Evolutionary conservation across 1,140 invertebrate genomes (phyloP), one percentile per base, ranked within the genome.

Genomic region (Meloidogyne hapla): DNA sequence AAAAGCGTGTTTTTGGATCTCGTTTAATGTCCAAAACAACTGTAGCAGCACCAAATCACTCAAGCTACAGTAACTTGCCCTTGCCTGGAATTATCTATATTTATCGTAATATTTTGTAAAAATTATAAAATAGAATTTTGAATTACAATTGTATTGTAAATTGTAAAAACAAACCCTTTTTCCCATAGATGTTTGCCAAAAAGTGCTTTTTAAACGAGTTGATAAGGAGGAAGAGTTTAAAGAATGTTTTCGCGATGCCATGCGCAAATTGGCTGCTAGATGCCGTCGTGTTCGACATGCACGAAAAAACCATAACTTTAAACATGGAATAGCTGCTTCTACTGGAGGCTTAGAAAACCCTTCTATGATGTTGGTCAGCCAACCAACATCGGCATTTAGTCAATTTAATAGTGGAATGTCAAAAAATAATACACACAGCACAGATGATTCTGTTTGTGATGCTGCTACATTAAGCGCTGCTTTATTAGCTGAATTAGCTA

Each of bases 11-110:
- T 2, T 80, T 80, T 69, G 79, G 79, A 12, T 75, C 78, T 4
- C 38, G 78, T 18, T 62, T 80, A n/a, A 80, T 80, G 79, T 79
- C 79, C 9, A 64, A 80, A 21, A 80, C 78, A 21, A 80, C 79
- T 10, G 77, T 82, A 48, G 81, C 81, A n/a, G 82, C 79, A 15
- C 81, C 81, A 23, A 82, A 82, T 76, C 81, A 82, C 63, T 84
- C 82, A 8, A 82, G 69, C 42, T 82, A 82, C 63, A 84, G 56
- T 26, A 82, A 82, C 63, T 68, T 82, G 63, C 81, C 81, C 1
- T 40, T 61, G 8, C 45, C 63, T 15, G 81, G 81, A 25, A 82
- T 82, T 62, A 83, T 82, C 2, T 82, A 82, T 25, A 82, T 82
- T 56, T 72, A 81, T 67, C 74, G 80, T 82, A 77, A 69, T 64